phyloP scores from a whole-genome alignment of 2,797 vertebrate species.

The Vultur gryphus region DNA sequence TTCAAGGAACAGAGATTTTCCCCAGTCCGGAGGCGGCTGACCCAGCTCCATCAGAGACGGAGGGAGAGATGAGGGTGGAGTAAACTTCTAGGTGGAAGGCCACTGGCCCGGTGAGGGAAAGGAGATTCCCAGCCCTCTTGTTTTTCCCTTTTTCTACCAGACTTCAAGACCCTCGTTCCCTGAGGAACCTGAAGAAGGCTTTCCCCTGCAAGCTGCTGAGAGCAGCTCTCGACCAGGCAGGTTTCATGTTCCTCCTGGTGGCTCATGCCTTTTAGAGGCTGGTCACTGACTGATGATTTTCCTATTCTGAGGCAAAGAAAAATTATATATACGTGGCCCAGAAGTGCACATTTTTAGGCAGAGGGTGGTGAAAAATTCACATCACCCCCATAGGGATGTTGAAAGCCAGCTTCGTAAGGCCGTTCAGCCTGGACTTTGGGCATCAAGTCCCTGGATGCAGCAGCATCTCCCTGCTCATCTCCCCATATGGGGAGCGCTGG shows the following conservation, averaged over 20 bases:
- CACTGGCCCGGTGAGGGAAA: accelerated
- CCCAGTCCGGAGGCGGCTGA: accelerated
- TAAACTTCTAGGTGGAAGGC: not conserved
- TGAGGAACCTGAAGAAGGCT: not conserved
- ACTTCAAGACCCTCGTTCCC: accelerated
- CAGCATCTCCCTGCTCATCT: not conserved
- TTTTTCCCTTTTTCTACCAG: not conserved
- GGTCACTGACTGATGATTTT: not conserved
- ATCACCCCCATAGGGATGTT: not conserved
- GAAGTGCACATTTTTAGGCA: not conserved
- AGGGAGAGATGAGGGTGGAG: not conserved
- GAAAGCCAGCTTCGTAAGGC: not conserved
- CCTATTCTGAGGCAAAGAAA: not conserved
- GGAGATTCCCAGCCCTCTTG: not conserved
- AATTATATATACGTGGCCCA: not conserved
- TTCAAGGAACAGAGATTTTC: not conserved
- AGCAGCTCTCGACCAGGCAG: not conserved
- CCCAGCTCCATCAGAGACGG: not conserved
- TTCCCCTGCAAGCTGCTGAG: not conserved
- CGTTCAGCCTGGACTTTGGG: not conserved
- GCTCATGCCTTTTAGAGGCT: not conserved
- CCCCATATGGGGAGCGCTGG: accelerated
- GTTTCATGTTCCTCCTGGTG: not conserved
- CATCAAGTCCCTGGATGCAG: not conserved
- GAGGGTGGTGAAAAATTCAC: not conserved